Percentiles rank a stretch among this genome's conserved stretches.
Evolutionary conservation across 2,888 invertebrate genomes (phyloP).

Genomic region (Cerastis leucographa): DNA sequence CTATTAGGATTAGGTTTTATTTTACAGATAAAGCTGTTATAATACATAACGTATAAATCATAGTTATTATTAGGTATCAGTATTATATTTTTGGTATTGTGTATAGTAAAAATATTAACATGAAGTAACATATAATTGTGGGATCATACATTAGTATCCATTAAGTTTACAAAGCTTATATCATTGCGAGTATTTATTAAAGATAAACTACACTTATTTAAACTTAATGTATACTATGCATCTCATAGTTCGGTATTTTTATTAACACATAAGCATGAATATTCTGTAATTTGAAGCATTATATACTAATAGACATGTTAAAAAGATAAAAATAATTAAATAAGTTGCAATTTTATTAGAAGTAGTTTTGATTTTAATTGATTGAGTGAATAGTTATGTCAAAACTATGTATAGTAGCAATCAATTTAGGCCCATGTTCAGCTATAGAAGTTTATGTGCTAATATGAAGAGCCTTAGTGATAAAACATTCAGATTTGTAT

Average conservation of each 20-base stretch:
- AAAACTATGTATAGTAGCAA: conserved; percentile 1
- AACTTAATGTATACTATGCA: conserved; percentile 73
- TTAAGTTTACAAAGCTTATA: conserved; percentile 66
- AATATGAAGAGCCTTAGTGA: conserved; percentile 24
- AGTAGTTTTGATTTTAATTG: conserved; percentile 14
- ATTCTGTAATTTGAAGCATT: conserved; percentile 51
- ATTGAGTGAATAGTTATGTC: background rate
- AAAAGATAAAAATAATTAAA: conserved; percentile 13
- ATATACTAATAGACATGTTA: conserved; percentile 52
- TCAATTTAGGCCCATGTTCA: conserved; percentile 33
- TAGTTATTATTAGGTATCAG: conserved; percentile 41
- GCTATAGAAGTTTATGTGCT: conserved; percentile 16
- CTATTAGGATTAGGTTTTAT: conserved; percentile 53
- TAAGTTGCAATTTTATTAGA: background rate
- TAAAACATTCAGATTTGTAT: conserved; percentile 8
- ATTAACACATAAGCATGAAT: conserved; percentile 66
- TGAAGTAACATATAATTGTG: conserved; percentile 65
- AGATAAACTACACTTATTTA: background rate
- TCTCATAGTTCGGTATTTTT: conserved; percentile 53
- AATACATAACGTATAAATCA: conserved; percentile 26
- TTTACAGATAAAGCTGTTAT: conserved; percentile 35
- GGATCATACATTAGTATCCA: conserved; percentile 72
- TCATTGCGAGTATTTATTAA: background rate
- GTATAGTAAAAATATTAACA: conserved; percentile 73
- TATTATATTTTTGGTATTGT: conserved; percentile 61